A percentile compares a stretch with the other conserved stretches of the same genome.
phyloP scores from a whole-genome alignment of 2,888 invertebrate species.

The Amblyjoppa fuscipennis region DNA sequence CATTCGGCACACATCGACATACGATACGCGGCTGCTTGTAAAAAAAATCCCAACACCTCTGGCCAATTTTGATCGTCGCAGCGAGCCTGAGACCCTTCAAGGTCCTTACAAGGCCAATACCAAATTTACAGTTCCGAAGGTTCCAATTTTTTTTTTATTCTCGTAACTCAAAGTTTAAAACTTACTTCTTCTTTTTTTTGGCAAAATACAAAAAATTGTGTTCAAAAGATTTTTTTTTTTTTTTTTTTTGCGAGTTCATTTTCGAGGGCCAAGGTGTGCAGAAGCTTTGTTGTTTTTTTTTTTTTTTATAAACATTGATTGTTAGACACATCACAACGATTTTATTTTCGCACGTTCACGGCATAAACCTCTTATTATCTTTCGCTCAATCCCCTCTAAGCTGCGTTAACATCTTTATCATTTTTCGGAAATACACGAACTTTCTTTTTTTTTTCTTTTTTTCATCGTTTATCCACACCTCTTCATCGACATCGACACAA shows the following conservation, averaged over 20 bases:
- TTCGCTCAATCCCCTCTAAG: neutral
- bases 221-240: neutral
- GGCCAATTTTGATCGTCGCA: neutral
- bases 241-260: constrained; percentile 14
- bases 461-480: constrained; percentile 30
- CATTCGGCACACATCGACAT: neutral
- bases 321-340: constrained; percentile 76
- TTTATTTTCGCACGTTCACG: constrained; percentile 46
- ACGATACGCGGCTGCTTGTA: neutral
- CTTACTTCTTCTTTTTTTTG: neutral
- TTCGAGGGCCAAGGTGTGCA: constrained; percentile 57
- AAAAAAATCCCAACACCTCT: neutral
- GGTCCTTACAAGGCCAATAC: neutral
- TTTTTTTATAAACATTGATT: constrained; percentile 75
- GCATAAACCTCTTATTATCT: neutral
- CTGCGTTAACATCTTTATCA: constrained; percentile 18
- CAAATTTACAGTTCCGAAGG: too few relatives aligned
- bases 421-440: constrained; percentile 49
- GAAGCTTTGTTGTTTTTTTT: constrained; percentile 49
- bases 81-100: neutral
- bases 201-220: neutral
- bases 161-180: neutral
- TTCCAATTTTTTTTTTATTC: neutral
- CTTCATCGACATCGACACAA: constrained; percentile 74
- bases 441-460: constrained; percentile 41